phyloP scores from a whole-genome alignment of 2,113 vertebrate species.

The Muntiacus reevesi region DNA sequence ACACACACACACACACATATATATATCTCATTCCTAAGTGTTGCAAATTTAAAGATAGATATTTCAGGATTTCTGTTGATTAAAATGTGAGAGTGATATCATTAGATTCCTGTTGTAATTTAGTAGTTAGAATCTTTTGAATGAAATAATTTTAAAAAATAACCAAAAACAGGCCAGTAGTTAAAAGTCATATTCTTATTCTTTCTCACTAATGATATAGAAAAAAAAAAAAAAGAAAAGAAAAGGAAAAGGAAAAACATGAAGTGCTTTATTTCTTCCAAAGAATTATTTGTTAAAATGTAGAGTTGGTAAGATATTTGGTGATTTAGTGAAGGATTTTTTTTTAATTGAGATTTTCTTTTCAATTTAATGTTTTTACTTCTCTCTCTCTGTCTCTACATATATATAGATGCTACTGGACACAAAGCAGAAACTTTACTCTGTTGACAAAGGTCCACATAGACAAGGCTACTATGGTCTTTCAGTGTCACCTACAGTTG shows the following conservation, averaged over 20 bases:
- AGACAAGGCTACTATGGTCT: not conserved
- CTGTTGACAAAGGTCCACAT: not conserved
- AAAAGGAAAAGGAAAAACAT: rapidly evolving
- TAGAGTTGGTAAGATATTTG: not conserved
- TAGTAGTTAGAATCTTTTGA: not conserved
- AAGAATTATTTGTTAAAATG: not conserved
- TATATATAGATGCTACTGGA: not conserved
- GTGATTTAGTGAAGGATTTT: not conserved
- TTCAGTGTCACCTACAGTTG: not conserved
- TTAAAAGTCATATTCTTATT: not conserved
- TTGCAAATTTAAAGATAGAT: not conserved
- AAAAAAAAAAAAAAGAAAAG: rapidly evolving
- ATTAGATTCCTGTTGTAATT: not conserved
- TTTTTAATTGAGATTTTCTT: not conserved
- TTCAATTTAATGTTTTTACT: not conserved
- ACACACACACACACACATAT: too few relatives aligned
- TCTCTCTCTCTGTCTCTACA: not conserved
- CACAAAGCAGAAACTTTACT: not conserved
- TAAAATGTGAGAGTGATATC: not conserved
- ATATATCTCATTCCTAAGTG: not conserved
- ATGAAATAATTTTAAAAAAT: not conserved
- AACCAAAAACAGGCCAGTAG: not conserved
- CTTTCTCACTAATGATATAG: not conserved
- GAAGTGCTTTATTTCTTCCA: not conserved
- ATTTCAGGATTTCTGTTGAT: not conserved